Conservation (phyloP, 2,797 vertebrate genomes). For the Steatocranus sp. region DNA sequence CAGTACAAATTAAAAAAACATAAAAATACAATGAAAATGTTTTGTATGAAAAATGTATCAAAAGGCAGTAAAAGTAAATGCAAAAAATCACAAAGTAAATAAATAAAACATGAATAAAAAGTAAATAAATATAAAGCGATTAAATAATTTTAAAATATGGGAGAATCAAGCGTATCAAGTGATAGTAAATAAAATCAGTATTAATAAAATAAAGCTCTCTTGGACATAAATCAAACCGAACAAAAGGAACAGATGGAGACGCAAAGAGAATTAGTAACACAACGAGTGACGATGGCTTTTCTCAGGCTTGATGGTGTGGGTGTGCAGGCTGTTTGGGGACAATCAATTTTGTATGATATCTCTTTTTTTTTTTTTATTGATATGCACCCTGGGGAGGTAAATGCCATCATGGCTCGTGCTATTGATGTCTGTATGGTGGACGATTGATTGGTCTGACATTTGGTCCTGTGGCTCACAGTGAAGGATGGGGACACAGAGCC, state of each 20-base stretch:
- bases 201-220: not conserved
- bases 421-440: slow-evolving; percentile 55
- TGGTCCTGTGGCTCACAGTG: slow-evolving; percentile 63
- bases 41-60: not conserved
- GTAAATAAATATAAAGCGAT: not conserved
- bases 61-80: too few species aligned
- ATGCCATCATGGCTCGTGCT: slow-evolving; percentile 49
- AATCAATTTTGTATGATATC: slow-evolving; percentile 49
- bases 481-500: slow-evolving; percentile 44
- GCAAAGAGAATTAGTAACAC: not conserved
- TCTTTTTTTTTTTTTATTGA: slow-evolving; percentile 66
- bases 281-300: not conserved
- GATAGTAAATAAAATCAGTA: not conserved
- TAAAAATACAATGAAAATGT: not conserved
- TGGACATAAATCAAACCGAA: not conserved
- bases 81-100: too few species aligned
- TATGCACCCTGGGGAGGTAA: slow-evolving; percentile 54
- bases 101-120: too few species aligned
- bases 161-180: not conserved
- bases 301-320: not conserved
- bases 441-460: slow-evolving; percentile 75
- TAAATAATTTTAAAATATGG: not conserved
- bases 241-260: not conserved
- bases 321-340: slow-evolving; percentile 35
- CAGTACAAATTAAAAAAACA: not conserved